phyloP scores from a whole-genome alignment of 2,113 vertebrate genomes.

The Syngnathus floridae region DNA sequence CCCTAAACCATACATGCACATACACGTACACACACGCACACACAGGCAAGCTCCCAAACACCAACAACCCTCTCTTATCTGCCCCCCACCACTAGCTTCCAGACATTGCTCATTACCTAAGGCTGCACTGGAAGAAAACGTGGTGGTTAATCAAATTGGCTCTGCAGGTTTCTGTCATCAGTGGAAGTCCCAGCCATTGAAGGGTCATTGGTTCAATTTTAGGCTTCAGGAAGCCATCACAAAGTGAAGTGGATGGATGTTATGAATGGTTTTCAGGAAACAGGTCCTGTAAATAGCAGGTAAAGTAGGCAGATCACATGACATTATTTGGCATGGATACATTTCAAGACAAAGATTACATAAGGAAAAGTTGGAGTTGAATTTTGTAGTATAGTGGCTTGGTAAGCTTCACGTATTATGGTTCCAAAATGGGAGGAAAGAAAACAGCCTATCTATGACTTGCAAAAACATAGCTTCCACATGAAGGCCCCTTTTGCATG shows the following conservation, averaged over 20 bases:
- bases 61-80: slow-evolving; percentile 49
- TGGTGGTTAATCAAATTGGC: slow-evolving; percentile 68
- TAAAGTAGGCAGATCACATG: not conserved
- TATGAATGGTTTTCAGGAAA: not conserved
- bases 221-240: slow-evolving; percentile 24
- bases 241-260: not conserved
- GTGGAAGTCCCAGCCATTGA: slow-evolving; percentile 32
- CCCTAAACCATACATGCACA: slow-evolving; percentile 5
- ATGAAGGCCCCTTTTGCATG: too few relatives aligned
- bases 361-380: not conserved
- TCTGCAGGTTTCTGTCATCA: slow-evolving; percentile 53
- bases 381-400: not conserved
- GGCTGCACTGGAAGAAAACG: slow-evolving; percentile 56
- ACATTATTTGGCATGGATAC: not conserved
- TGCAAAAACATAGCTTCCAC: not conserved
- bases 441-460: not conserved
- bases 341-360: not conserved
- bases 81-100: slow-evolving; percentile 47
- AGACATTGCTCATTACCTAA: slow-evolving; percentile 72
- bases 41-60: slow-evolving; percentile 22
- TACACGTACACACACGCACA: slow-evolving; percentile 11
- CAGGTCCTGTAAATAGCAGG: not conserved
- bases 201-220: slow-evolving; percentile 56
- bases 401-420: not conserved
- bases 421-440: not conserved